Conservation (phyloP, 1,140 invertebrate species). For the Drosophila santomea region DNA sequence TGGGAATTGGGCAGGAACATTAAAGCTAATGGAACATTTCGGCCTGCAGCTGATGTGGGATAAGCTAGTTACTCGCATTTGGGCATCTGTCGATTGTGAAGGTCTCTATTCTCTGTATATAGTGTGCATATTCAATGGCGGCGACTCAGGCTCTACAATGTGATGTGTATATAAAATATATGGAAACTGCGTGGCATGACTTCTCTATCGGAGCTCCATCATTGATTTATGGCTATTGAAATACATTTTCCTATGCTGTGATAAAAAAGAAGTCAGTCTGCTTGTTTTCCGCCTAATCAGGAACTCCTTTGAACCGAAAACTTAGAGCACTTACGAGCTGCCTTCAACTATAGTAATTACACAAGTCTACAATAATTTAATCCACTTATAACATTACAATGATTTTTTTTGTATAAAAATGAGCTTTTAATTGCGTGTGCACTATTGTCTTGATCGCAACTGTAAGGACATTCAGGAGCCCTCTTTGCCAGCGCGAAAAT, state of each 20-base stretch:
- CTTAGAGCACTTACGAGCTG: not conserved
- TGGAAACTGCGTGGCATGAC: not conserved
- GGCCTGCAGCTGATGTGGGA: conserved; percentile 5
- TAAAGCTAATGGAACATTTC: conserved; percentile 52
- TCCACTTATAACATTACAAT: not conserved
- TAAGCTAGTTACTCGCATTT: conserved; percentile 10
- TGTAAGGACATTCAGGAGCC: not conserved
- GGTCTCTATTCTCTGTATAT: not conserved
- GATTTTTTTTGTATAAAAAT: too few relatives aligned
- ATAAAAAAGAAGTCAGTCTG: conserved; percentile 1
- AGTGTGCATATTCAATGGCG: conserved; percentile 24
- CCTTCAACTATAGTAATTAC: too few relatives aligned
- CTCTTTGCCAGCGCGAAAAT: conserved; percentile 1
- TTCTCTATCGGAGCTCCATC: conserved; percentile 49
- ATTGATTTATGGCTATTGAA: conserved; percentile 64
- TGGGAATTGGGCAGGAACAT: conserved; percentile 43
- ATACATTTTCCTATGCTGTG: not conserved
- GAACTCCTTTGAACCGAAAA: not conserved
- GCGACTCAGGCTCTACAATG: not conserved
- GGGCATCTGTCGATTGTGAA: conserved; percentile 12
- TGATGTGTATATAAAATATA: not conserved
- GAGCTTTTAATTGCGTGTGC: not conserved
- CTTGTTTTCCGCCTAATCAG: not conserved
- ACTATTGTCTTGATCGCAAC: not conserved
- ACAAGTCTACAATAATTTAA: not conserved